phyloP scores from a whole-genome alignment of 2,888 invertebrate species.

The Dexiosoma caninum region DNA sequence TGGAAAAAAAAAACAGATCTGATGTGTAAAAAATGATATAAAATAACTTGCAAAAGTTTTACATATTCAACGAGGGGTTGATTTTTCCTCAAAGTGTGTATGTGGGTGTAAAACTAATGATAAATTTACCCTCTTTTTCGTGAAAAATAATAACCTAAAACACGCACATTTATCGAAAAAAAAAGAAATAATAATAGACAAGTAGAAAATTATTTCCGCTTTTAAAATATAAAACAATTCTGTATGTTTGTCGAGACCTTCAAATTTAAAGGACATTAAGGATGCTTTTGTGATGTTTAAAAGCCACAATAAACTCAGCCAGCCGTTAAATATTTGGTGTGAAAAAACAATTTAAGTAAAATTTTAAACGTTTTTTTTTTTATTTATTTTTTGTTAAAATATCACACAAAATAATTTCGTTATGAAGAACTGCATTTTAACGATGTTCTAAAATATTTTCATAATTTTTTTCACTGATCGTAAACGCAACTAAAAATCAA shows the following conservation, averaged over 20 bases:
- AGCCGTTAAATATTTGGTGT: conserved; percentile 37
- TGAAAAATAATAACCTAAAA: conserved; percentile 2
- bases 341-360: conserved; percentile 24
- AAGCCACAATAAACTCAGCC: neutral
- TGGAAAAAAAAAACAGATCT: conserved; percentile 51
- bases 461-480: too few relatives aligned
- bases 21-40: conserved; percentile 31
- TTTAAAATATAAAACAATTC: conserved; percentile 11
- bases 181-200: neutral
- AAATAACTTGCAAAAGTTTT: neutral
- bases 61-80: neutral
- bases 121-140: conserved; percentile 46
- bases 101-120: conserved; percentile 49
- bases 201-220: conserved; percentile 62
- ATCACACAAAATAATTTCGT: too few relatives aligned
- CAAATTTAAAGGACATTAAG: conserved; percentile 14
- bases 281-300: conserved; percentile 15
- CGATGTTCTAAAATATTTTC: too few relatives aligned
- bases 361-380: neutral
- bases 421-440: too few relatives aligned
- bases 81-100: neutral
- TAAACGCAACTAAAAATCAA: too few relatives aligned
- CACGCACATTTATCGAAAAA: conserved; percentile 24
- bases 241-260: conserved; percentile 1
- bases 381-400: neutral